Conservation (phyloP, 1,140 invertebrate genomes). For the Atta texana region DNA sequence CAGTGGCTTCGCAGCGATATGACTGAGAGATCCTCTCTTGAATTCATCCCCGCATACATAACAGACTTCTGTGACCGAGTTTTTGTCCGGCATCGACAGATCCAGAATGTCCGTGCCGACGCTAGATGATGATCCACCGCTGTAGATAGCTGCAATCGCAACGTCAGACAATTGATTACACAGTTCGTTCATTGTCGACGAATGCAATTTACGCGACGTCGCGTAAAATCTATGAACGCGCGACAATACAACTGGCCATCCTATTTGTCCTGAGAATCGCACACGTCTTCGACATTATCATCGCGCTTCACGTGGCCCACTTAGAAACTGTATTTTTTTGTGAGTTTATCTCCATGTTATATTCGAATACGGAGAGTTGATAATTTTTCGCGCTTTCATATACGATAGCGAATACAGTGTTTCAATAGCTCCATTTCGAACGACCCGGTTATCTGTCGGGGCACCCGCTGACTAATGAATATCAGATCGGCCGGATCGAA, state of each 20-base stretch:
- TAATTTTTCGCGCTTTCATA: slow-evolving; percentile 35
- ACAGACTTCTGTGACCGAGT: slow-evolving; percentile 95
- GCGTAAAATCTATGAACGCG: slow-evolving; percentile 17
- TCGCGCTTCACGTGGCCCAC: slow-evolving; percentile 78
- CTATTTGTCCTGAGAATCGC: slow-evolving; percentile 15
- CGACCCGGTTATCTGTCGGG: slow-evolving; percentile 62
- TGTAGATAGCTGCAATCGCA: slow-evolving; percentile 80
- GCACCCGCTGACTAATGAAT: slow-evolving; percentile 51
- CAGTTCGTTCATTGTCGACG: not conserved
- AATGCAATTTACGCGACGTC: not conserved
- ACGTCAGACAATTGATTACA: slow-evolving; percentile 42
- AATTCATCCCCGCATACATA: slow-evolving; percentile 96
- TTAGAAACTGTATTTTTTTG: slow-evolving; percentile 72
- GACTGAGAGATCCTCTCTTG: slow-evolving; percentile 91
- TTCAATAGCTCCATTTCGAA: slow-evolving; percentile 53
- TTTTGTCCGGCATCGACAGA: slow-evolving; percentile 96
- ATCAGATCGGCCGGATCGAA: slow-evolving; percentile 56
- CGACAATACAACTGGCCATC: not conserved
- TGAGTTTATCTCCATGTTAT: slow-evolving; percentile 56
- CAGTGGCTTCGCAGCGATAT: slow-evolving; percentile 88
- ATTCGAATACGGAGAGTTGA: slow-evolving; percentile 31
- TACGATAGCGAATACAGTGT: not conserved
- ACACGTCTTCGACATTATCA: slow-evolving; percentile 55
- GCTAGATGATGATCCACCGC: slow-evolving; percentile 81
- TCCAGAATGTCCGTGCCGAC: slow-evolving; percentile 91